Evolutionary conservation across 2,888 invertebrate genomes (phyloP).

Genomic region (Oeneis ivallda): DNA sequence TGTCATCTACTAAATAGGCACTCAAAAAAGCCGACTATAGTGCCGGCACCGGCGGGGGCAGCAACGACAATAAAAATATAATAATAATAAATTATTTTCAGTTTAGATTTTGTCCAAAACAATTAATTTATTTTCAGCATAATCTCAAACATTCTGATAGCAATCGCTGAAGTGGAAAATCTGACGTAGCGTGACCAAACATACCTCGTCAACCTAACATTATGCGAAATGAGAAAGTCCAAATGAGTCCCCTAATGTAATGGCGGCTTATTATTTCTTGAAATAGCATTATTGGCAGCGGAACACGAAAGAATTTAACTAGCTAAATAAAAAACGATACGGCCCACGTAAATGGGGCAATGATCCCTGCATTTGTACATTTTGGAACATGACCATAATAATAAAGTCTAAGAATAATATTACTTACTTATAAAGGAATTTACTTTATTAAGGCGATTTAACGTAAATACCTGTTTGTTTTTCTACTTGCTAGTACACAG

Average conservation of each 20-base stretch:
- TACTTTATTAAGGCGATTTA: constrained; percentile 4
- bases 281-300: constrained; percentile 48
- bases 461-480: constrained; percentile 1
- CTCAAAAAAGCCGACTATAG: no score
- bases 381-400: constrained; percentile 18
- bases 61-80: no score
- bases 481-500: background rate
- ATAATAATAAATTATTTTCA: background rate
- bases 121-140: constrained; percentile 32
- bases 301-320: constrained; percentile 44
- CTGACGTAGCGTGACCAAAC: constrained; percentile 55
- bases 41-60: no score
- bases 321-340: constrained; percentile 37
- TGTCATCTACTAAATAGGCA: no score
- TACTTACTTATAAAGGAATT: constrained; percentile 1
- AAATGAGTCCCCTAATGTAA: constrained; percentile 56
- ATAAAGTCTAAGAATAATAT: constrained; percentile 7
- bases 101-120: constrained; percentile 16
- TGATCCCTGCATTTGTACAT: constrained; percentile 15
- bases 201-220: constrained; percentile 56
- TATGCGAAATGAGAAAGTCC: constrained; percentile 60
- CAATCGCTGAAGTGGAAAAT: constrained; percentile 47
- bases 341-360: constrained; percentile 28
- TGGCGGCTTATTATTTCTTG: constrained; percentile 52
- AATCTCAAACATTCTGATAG: constrained; percentile 44